Evolutionary conservation across 2,888 invertebrate species (phyloP), one percentile per base, ranked within the genome.

Genomic region (Conops quadrifasciatus): DNA sequence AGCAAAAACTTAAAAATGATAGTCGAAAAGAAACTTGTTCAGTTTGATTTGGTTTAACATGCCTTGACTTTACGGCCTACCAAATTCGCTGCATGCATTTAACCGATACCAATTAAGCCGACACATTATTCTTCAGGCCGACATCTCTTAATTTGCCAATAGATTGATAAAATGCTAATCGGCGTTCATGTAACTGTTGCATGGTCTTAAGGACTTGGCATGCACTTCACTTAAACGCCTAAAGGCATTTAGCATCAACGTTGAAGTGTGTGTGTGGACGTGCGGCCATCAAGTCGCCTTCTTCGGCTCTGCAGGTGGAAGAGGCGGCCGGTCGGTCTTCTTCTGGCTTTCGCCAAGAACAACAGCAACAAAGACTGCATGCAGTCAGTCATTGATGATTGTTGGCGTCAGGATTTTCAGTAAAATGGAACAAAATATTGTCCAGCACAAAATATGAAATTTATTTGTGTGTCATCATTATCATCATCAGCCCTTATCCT

Each of bases 111-210:
- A 62, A 45, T 15, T 21, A 62, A 62, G 19, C 24, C 43, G 43
- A 21, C 19, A 15, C 3, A 59, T 28, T 26, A 30, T 30, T n/a
- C n/a, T n/a, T n/a, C n/a, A n/a, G n/a, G 19, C n/a, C 30, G 28
- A 36, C n/a, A 49, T 21, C 43, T 43, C 11, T 43, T 36, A 19
- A 62, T 62, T 62, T 36, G 43, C 43, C 36, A 16, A 45, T 59
- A 7, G 24, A 62, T 62, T 21, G 43, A 43, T 62, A 21, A 62
- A 62, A 62, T 62, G 62, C 43, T 43, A 62, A 62, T 62, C 24
- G 45, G 43, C 43, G 24, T 36, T 19, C 21, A 43, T 45, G 30
- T 30, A n/a, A 16, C n/a, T 30, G 9, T 11, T 5, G 5, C 21
- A 62, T 30, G 49, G 53, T 7, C 53, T 9, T 7, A 53, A 19